Evolutionary conservation across 37 sponge, comb jelly and placozoan species (phyloP).

Genomic region (Ephydatia muelleri): DNA sequence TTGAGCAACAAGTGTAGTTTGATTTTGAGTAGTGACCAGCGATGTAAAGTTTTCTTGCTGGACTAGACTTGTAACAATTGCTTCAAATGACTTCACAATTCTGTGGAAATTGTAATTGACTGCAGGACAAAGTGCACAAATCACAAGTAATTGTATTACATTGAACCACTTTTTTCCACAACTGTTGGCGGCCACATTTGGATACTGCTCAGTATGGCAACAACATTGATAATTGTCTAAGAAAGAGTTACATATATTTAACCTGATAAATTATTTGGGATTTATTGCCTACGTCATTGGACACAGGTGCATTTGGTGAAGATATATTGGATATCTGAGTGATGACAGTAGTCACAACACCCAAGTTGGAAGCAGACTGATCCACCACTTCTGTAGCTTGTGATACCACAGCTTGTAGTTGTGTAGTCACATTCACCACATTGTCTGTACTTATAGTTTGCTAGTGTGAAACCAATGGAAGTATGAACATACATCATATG

Average conservation of each 20-base stretch:
- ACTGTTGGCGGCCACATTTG: not conserved
- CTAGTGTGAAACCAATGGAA: not conserved
- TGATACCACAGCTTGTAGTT: not conserved
- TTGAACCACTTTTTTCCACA: not conserved
- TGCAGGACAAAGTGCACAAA: not conserved
- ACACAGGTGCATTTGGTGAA: not conserved
- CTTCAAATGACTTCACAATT: not conserved
- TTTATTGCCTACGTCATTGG: too few relatives aligned
- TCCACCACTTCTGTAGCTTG: not conserved
- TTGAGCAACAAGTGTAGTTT: not conserved
- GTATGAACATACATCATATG: not conserved
- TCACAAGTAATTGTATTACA: not conserved
- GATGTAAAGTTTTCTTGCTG: not conserved
- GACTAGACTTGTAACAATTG: not conserved
- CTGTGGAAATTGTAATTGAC: too few relatives aligned
- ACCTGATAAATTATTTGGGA: not conserved
- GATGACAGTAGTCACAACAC: not conserved
- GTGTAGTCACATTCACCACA: not conserved
- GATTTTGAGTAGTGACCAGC: not conserved
- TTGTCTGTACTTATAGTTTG: not conserved
- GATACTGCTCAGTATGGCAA: not conserved
- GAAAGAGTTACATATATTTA: too few relatives aligned
- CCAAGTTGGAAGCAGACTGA: not conserved
- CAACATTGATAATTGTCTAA: not conserved
- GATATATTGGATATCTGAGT: not conserved